Evolutionary conservation across 2,888 invertebrate genomes (phyloP).

Genomic region (Ethmia dodecea): DNA sequence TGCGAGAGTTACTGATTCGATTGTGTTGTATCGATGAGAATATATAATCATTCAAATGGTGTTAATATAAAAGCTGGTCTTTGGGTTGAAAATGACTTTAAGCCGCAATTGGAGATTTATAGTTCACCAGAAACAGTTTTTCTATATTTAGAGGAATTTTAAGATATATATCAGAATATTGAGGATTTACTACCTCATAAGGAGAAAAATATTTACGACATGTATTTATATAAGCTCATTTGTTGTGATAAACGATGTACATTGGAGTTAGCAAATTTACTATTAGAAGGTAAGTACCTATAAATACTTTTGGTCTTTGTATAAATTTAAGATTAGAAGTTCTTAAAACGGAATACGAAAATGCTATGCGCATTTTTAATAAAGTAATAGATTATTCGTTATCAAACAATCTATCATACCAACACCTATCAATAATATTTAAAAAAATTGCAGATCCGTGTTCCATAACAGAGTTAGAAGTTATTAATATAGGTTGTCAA

Average conservation of each 20-base stretch:
- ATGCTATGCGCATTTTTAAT: no score
- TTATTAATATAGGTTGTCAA: no score
- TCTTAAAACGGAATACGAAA: background rate
- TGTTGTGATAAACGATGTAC: background rate
- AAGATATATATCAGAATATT: background rate
- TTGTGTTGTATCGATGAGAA: conserved; percentile 17
- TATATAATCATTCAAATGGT: conserved; percentile 21
- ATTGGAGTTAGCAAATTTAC: background rate
- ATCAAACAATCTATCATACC: no score
- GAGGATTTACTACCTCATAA: background rate
- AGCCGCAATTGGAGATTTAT: conserved; percentile 27
- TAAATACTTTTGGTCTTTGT: background rate
- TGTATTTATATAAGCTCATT: background rate
- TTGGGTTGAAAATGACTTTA: conserved; percentile 23
- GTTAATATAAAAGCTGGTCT: conserved; percentile 26
- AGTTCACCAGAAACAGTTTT: background rate
- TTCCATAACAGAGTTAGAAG: no score
- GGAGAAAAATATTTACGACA: background rate
- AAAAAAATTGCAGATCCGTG: no score
- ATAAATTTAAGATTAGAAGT: background rate
- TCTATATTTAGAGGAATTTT: background rate
- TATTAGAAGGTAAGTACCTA: no score
- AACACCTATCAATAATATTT: no score
- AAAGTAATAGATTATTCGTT: no score
- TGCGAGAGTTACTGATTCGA: background rate